Conservation (phyloP, 2,113 vertebrate genomes). For the Cavia aperea region DNA sequence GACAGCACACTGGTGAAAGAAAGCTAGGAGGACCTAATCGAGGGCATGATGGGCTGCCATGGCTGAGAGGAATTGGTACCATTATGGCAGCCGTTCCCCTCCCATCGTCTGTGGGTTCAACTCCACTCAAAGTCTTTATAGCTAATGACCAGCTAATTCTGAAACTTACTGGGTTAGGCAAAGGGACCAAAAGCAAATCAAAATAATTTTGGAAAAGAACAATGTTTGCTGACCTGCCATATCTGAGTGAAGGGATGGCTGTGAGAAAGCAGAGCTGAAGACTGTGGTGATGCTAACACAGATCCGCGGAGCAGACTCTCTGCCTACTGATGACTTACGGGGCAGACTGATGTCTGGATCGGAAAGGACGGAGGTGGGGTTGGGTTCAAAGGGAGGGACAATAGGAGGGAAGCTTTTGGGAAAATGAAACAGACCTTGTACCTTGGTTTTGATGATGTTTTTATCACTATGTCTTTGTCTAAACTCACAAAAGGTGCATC, state of each 20-base stretch:
- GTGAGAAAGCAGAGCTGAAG: neutral
- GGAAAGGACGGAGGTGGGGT: neutral
- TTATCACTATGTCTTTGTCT: neutral
- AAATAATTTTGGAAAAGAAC: neutral
- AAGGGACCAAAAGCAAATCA: neutral
- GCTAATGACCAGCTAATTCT: neutral
- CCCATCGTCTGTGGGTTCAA: neutral
- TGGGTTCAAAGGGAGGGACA: neutral
- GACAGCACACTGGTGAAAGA: neutral
- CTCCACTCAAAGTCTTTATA: neutral
- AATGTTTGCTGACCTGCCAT: neutral
- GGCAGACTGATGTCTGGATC: neutral
- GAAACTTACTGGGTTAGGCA: neutral
- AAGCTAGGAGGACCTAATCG: too few species aligned
- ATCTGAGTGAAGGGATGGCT: neutral
- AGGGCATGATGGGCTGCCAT: too few species aligned
- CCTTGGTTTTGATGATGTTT: neutral
- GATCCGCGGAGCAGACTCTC: neutral
- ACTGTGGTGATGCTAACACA: neutral
- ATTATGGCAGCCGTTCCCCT: neutral
- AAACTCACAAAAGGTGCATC: neutral
- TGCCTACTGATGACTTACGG: neutral
- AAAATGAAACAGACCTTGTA: neutral
- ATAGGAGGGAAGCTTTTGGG: neutral
- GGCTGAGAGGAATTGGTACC: neutral